A percentile compares a stretch with the other conserved stretches of the same genome.
These are phyloP conservation scores for Pilophorus perplexus DNA, from an alignment of 2,888 invertebrate species.

Conservation along the genomic window DNA sequence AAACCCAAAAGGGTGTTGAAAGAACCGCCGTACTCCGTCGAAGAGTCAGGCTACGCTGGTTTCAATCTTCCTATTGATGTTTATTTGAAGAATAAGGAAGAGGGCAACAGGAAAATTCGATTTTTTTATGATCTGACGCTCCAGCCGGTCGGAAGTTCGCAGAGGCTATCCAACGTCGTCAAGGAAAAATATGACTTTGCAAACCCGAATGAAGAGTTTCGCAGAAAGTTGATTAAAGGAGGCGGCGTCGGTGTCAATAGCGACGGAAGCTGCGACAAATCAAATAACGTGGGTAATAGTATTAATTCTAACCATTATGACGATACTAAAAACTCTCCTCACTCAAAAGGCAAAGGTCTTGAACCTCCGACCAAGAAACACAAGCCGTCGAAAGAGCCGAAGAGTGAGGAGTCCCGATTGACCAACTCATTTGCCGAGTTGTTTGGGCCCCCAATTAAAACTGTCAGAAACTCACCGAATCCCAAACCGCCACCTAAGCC, in stretches of 20 bases:
- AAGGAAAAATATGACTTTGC: constrained; percentile 82
- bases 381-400: constrained; percentile 59
- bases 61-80: constrained; percentile 88
- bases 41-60: constrained; percentile 95
- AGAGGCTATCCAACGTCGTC: constrained; percentile 67
- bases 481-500: constrained; percentile 53
- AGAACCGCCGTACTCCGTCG: constrained; percentile 84
- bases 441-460: constrained; percentile 81
- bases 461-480: constrained; percentile 67
- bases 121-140: constrained; percentile 83
- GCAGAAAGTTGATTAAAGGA: constrained; percentile 79
- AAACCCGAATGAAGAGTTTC: constrained; percentile 85
- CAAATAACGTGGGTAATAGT: constrained; percentile 32
- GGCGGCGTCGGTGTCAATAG: constrained; percentile 59
- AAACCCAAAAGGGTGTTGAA: constrained; percentile 87
- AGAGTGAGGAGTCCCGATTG: constrained; percentile 53
- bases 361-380: constrained; percentile 42
- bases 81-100: constrained; percentile 82
- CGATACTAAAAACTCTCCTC: constrained; percentile 41
- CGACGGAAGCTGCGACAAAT: constrained; percentile 40
- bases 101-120: constrained; percentile 74
- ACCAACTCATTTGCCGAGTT: constrained; percentile 71
- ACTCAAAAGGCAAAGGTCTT: constrained; percentile 21
- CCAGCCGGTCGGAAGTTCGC: constrained; percentile 66
- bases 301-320: constrained; percentile 35